Evolutionary conservation across 2,113 vertebrate genomes (phyloP).

Genomic region (Burhinus oedicnemus): DNA sequence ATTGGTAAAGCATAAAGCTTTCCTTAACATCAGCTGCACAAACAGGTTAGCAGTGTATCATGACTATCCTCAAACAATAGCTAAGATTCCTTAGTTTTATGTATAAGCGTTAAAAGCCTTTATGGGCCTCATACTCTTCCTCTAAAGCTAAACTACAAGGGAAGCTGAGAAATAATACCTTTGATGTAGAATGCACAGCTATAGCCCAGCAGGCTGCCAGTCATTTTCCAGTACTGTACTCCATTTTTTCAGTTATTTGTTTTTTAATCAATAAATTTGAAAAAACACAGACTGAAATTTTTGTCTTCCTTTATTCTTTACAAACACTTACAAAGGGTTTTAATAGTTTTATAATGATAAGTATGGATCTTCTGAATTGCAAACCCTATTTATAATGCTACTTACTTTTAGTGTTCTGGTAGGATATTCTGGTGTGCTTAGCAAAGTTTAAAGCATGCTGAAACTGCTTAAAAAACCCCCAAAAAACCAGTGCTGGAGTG

Average conservation of each 20-base stretch:
- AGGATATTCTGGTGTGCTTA: not conserved
- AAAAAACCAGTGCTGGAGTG: not conserved
- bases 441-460: not conserved
- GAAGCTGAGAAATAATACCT: not conserved
- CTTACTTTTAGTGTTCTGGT: not conserved
- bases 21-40: not conserved
- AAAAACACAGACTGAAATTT: not conserved
- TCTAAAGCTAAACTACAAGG: not conserved
- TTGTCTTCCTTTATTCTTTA: not conserved
- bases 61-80: not conserved
- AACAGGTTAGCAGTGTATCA: not conserved
- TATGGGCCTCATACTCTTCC: not conserved
- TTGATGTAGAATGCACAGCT: not conserved
- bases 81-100: not conserved
- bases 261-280: not conserved
- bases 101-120: not conserved
- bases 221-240: not conserved
- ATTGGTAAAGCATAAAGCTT: not conserved
- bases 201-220: not conserved
- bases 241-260: not conserved
- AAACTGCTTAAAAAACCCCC: not conserved
- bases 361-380: not conserved
- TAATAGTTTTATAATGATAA: not conserved
- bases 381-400: not conserved
- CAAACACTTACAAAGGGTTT: not conserved